Evolutionary conservation across 2,797 vertebrate genomes (phyloP).

Genomic region (Dryobates pubescens): DNA sequence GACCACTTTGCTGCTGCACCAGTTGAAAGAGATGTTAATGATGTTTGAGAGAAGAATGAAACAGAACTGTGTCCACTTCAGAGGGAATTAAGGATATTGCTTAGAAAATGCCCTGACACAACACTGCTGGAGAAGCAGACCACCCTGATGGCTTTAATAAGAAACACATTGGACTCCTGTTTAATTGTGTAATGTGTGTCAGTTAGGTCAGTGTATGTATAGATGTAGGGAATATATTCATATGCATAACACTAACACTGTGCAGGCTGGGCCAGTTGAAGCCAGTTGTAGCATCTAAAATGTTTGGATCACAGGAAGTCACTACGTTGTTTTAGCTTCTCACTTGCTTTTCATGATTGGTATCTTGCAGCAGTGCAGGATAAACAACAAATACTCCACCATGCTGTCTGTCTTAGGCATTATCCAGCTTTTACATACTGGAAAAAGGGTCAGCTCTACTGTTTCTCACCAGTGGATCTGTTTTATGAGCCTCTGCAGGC

Average conservation of each 20-base stretch:
- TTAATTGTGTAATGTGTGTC: not conserved
- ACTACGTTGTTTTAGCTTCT: not conserved
- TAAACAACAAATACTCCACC: not conserved
- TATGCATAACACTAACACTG: not conserved
- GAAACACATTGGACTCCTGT: slow-evolving; percentile 18
- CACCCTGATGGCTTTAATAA: slow-evolving; percentile 2
- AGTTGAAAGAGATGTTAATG: not conserved
- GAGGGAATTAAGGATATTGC: not conserved
- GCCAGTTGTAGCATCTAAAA: not conserved
- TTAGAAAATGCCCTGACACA: not conserved
- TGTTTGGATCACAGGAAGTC: not conserved
- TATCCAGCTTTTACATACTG: not conserved
- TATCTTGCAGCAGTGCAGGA: not conserved
- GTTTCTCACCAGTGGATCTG: not conserved
- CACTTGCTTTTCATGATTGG: not conserved
- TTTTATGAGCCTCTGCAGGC: not conserved
- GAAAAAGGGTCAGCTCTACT: not conserved
- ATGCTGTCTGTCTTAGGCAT: not conserved
- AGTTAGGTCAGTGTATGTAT: not conserved
- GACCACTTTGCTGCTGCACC: not conserved
- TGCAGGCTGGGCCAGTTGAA: not conserved
- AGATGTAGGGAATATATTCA: fast-evolving
- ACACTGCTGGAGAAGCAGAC: not conserved
- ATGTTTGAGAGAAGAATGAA: not conserved
- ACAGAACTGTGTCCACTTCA: not conserved